Evolutionary conservation across 64 coral and sea anemone genomes (phyloP), one percentile per base, ranked within the genome.

Genomic region (Pachyseris speciosa): DNA sequence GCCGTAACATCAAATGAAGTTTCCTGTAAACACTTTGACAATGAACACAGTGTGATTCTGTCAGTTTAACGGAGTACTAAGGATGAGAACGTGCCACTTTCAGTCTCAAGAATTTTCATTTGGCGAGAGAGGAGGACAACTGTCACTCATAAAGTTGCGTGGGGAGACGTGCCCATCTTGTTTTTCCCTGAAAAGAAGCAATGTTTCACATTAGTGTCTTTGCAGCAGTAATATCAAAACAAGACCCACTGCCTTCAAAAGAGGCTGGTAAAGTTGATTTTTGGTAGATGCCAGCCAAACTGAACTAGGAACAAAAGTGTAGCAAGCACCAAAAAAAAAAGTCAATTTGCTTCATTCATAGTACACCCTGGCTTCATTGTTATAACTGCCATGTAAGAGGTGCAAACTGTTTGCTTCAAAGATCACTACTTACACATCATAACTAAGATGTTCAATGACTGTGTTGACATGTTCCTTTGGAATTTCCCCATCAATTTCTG

Each of bases 111-210:
- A 81, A 53, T 40, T 61, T 81, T 81, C 77, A 41, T 81, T 61
- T 8, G 93, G 93, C 51, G 92, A 92, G 28, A 98, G 90, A 38
- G 89, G 80, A 29, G 96, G 96, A 58, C 96, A 98, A 43, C 60
- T 80, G 53, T 92, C 93, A 70, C 89, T 94, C 96, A 98, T 93
- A 68, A 98, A 98, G 53, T 98, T 98, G 10, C 93, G 67, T 75
- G 96, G 96, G 11, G 89, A 95, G 17, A 98, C 89, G 90, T 95
- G 87, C 20, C 96, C 96, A 76, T 98, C 89, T 90, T 98, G 96
- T 51, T 98, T 98, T 73, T 98, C 96, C 20, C 96, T 98, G 67
- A 79, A 95, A 98, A 80, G 0, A 67, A 89, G 63, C 33, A 69
- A 22, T 17, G 81, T 19, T 52, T 4, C 11, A 1, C 33, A 68